Evolutionary conservation across 2,888 invertebrate species (phyloP).

Genomic region (Rhaphigaster nebulosa): DNA sequence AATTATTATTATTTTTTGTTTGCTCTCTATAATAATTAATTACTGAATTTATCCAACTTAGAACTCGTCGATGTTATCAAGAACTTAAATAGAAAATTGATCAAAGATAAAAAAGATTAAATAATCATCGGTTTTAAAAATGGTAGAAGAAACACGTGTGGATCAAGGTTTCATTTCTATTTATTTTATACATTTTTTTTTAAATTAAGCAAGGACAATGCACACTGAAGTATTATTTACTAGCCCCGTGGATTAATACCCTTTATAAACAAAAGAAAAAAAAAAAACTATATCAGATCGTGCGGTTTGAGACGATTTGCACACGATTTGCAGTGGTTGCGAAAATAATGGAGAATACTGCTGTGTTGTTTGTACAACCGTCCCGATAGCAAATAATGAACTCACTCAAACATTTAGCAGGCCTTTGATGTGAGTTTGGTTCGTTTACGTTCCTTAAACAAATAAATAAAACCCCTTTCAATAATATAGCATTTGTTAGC

Average conservation of each 20-base stretch:
- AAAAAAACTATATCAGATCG: not conserved
- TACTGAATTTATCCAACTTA: too few species aligned
- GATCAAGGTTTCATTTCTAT: too few species aligned
- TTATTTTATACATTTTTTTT: too few species aligned
- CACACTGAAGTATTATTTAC: not conserved
- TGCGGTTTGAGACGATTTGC: constrained; percentile 6
- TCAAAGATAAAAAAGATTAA: too few species aligned
- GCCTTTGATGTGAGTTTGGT: not conserved
- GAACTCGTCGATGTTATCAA: too few species aligned
- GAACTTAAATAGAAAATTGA: too few species aligned
- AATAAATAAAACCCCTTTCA: not conserved
- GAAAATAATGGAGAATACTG: not conserved
- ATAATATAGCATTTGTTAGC: not conserved
- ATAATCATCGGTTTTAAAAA: too few species aligned
- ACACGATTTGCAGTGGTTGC: constrained; percentile 7
- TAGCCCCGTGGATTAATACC: not conserved
- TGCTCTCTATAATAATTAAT: too few species aligned
- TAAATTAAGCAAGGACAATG: not conserved
- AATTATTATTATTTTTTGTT: too few species aligned
- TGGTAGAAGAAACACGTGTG: too few species aligned
- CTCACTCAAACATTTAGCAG: not conserved
- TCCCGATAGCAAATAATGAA: not conserved
- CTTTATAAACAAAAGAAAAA: not conserved
- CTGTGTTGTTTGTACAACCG: not conserved
- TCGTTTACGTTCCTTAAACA: not conserved